Base-by-base conservation (phyloP, 2,113 vertebrate genomes). In the Australoheros scitulus region DNA sequence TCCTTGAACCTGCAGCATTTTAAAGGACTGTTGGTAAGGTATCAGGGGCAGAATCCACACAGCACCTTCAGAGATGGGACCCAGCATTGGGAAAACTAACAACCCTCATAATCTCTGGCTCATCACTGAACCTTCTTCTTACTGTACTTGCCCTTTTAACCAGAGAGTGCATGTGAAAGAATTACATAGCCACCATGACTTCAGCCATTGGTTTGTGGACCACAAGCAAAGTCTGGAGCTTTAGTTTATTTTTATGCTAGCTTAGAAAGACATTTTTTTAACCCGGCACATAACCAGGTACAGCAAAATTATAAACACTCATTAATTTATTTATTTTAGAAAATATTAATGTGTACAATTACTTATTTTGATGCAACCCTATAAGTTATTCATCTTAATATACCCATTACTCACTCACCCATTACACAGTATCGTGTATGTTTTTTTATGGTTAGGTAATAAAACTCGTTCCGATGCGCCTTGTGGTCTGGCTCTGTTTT, bases 401-500 rank as follows among this genome's bases (percentile, higher is more conserved):
- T 29, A 50, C 75, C 22, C 57, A 52, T 29, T 3, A n/a, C 34
- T 8, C 36, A 36, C 70, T 76, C 43, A 6, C 11, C 24, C 65
- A 70, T 1, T 1, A 56, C 61, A 22, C 50, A 63, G 57, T 60
- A 82, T 56, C 75, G 13, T 50, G 13, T 50, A 18, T 52, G 65
- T 70, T 43, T 70, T 70, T 82, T 79, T 81, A 80, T 22, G 32
- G 63, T 1, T 2, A 22, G 22, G 41, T 82, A 65, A 87, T 82
- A 84, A 82, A 90, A 50, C 7, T 61, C 4, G 36, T 26, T 80
- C 56, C 64, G 81, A 3, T 47, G 4, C 64, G 50, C 52, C 59
- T 65, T 11, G 57, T 68, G 63, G 63, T 82, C 76, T 80, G 81
- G 47, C 61, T 75, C 43, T 7, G 59, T 63, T 89, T 82, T 80